Evolutionary conservation across 2,888 invertebrate genomes (phyloP).

Genomic region (Bimastos eiseni): DNA sequence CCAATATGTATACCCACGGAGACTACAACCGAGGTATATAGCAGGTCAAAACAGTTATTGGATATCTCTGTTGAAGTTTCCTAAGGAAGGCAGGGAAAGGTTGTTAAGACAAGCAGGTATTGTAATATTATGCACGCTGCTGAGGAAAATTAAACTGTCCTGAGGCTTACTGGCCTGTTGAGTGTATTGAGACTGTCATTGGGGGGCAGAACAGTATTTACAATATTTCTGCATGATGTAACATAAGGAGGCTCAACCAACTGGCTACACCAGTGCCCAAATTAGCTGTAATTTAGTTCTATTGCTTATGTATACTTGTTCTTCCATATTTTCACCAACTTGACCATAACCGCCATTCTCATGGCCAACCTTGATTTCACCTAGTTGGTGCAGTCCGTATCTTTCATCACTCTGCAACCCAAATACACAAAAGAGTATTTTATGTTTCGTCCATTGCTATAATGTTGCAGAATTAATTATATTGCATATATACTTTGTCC

Average conservation of each 20-base stretch:
- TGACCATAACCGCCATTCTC: too few species aligned
- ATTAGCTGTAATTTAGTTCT: too few species aligned
- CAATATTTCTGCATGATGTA: neutral
- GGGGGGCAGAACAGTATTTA: neutral
- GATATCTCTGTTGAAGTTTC: neutral
- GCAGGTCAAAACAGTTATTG: neutral
- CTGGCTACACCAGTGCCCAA: too few species aligned
- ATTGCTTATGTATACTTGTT: too few species aligned
- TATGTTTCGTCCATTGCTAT: neutral
- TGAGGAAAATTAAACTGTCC: neutral
- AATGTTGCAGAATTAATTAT: neutral
- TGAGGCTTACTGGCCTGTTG: neutral
- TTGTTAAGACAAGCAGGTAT: neutral
- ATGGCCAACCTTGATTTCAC: too few species aligned
- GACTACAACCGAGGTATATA: constrained; percentile 1
- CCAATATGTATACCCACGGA: constrained; percentile 16
- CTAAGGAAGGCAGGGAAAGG: neutral
- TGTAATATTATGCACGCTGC: neutral
- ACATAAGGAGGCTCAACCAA: too few species aligned
- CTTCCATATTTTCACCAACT: too few species aligned
- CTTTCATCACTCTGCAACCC: too few species aligned
- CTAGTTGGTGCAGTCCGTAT: too few species aligned
- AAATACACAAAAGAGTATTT: too few species aligned
- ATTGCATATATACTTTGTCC: neutral
- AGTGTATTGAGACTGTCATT: neutral